Evolutionary conservation across 2,797 vertebrate genomes (phyloP), one percentile per base, ranked within the genome.

Genomic region (Scleropages formosus): DNA sequence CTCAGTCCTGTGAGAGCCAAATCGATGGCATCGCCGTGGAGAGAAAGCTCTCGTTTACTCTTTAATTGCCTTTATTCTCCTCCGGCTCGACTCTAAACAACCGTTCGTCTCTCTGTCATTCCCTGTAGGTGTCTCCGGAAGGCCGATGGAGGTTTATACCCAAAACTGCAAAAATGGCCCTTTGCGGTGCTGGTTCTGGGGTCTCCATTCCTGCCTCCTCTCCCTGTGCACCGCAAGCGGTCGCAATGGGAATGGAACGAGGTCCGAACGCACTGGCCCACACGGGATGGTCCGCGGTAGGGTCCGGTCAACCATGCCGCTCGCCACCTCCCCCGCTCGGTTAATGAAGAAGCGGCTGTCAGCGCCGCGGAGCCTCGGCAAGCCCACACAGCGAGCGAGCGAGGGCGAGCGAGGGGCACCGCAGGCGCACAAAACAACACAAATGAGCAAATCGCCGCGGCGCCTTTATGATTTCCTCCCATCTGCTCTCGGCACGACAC

Each of bases 391-490:
- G 31, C 31, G 6, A 39, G 31, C 20, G 16, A 46, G 31, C 67
- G 24, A n/a, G 16, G 46, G n/a, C 24, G 13, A 24, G 24, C 24
- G 15, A 63, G 15, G 60, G 15, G 26, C 24, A 49, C 20, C 20
- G 27, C 20, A 18, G 47, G 22, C 49, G 11, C 49, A 60, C 7
- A n/a, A 15, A 51, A 31, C 20, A 71, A 16, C 51, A 58, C 53
- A 31, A 59, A 59, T 58, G n/a, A 49, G 31, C 72, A 74, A 74
- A 64, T 59, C 46, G 71, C 58, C 46, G 44, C 56, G 22, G 27
- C n/a, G n/a, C 49, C 47, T 62, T 74, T 74, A 31, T n/a, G 64
- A 47, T 75, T 56, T 22, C 31, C 59, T 63, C 9, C 64, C 63
- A 39, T 69, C 39, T 51, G 44, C 56, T 74, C 64, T 15, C 63